These are phyloP conservation scores for Acrobasis consociella DNA, from an alignment of 2,888 invertebrate genomes.

Conservation along the genomic window DNA sequence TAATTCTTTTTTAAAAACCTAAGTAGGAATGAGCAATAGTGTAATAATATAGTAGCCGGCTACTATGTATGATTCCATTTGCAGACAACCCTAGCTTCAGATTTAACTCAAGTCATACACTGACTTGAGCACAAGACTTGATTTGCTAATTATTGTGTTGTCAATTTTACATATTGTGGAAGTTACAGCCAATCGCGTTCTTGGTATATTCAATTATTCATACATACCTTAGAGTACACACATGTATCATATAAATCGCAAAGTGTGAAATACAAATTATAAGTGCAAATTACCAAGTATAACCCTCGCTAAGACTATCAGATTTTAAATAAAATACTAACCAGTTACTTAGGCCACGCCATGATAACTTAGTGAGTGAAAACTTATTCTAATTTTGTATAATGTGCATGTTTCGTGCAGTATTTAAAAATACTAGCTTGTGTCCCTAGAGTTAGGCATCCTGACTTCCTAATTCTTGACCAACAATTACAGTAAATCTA, in stretches of 20 bases:
- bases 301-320: neutral
- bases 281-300: neutral
- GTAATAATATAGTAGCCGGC: neutral
- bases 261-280: slow-evolving; percentile 1
- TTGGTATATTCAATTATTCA: neutral
- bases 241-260: neutral
- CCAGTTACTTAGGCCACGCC: slow-evolving; percentile 1
- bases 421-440: slow-evolving; percentile 35
- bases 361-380: slow-evolving; percentile 2
- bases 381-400: slow-evolving; percentile 8
- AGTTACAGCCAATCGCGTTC: neutral
- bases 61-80: neutral
- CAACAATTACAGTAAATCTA: slow-evolving; percentile 51
- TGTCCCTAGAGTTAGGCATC: slow-evolving; percentile 42
- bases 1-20: too few species aligned
- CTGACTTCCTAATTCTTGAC: slow-evolving; percentile 35
- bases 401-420: slow-evolving; percentile 25
- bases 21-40: too few species aligned
- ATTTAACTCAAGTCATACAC: neutral
- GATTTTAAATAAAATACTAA: neutral
- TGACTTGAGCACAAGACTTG: too few species aligned
- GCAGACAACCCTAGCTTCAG: neutral
- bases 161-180: neutral
- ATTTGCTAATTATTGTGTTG: too few species aligned
- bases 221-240: neutral